Conservation (phyloP, 2,888 invertebrate genomes). For the Therioaphis trifolii region DNA sequence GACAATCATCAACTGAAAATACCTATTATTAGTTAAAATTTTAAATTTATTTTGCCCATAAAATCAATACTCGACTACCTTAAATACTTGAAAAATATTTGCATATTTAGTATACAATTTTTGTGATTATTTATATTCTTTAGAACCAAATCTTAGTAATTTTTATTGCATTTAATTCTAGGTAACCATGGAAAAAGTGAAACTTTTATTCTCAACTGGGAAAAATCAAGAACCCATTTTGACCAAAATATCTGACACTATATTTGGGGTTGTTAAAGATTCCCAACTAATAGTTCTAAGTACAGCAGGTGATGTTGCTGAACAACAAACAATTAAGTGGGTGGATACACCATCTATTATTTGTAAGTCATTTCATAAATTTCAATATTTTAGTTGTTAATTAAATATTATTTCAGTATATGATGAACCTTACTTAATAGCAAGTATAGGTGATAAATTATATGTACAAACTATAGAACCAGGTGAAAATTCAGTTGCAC, state of each 20-base stretch:
- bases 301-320: constrained; percentile 77
- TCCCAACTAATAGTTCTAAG: constrained; percentile 88
- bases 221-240: constrained; percentile 85
- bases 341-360: constrained; percentile 79
- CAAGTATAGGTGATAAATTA: constrained; percentile 83
- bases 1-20: too few species aligned
- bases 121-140: neutral
- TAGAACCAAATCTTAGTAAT: neutral
- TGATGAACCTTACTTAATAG: constrained; percentile 93
- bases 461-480: constrained; percentile 90
- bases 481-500: constrained; percentile 77
- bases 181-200: constrained; percentile 73
- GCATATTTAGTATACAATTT: too few species aligned
- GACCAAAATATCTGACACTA: constrained; percentile 79
- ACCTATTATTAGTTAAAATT: too few species aligned
- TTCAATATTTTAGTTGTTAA: constrained; percentile 61
- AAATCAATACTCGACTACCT: too few species aligned
- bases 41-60: too few species aligned
- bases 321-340: constrained; percentile 82
- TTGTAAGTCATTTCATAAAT: constrained; percentile 69
- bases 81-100: too few species aligned
- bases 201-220: constrained; percentile 88
- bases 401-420: constrained; percentile 74
- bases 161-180: constrained; percentile 2
- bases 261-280: constrained; percentile 87